Base-by-base conservation (phyloP, 1,140 invertebrate genomes). In the Gonioctena quinquepunctata region DNA sequence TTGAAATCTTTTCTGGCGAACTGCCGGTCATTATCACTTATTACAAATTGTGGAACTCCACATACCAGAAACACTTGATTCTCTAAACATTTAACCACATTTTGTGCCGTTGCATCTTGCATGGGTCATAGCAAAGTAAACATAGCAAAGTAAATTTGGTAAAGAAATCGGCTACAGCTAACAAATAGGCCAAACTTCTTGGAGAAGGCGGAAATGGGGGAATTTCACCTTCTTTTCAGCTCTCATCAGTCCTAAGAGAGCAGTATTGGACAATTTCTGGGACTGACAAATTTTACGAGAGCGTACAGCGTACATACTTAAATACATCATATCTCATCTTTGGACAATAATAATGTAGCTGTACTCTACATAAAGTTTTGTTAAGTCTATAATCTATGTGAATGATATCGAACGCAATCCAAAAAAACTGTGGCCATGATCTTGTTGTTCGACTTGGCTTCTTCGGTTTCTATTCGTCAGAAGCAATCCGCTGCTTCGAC, bases 1-100 rank as follows among this genome's bases (percentile, higher is more conserved):
- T 73, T 50, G 48, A 80, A 79, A 3, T 72, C 54, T 19, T 50
- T 64, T 52, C 54, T n/a, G 4, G 49, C 49, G 19, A 50, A 50
- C n/a, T 50, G 49, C 4, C 13, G 4, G n/a, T 50, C 49, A 50
- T 50, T 50, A 50, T 50, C 49, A 16, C 13, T 3, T 3, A 50
- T 50, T 3, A 3, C n/a, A 50, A 50, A 6, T n/a, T 50, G n/a
- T 22, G 61, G 52, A 1, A 63, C 56, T n/a, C 56, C 69, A 50
- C 28, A 70, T 2, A 70, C 27, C 1, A 66, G 25, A 50, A 70
- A 70, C 11, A 70, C 52, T 16, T 70, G 6, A 52, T 70, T 59
- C 66, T 66, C 69, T 25, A 70, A 13, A 64, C 22, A 60, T 21
- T 49, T 54, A 3, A 59, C 25, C 13, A 66, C 42, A 13, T 42